phyloP scores from a whole-genome alignment of 2,113 vertebrate genomes.

The Labeo rohita region DNA sequence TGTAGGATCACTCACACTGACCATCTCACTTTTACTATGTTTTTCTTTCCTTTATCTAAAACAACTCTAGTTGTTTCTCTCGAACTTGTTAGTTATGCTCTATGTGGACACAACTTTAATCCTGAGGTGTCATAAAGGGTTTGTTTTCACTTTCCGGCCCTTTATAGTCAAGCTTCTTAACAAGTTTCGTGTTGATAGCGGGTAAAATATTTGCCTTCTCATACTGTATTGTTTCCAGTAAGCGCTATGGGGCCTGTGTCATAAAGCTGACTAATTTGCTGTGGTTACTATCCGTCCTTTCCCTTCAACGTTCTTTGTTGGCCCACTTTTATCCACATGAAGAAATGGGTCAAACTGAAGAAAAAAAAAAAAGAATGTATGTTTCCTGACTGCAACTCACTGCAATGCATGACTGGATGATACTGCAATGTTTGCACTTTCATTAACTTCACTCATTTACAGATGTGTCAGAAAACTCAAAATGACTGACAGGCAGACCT shows the following conservation, averaged over 20 bases:
- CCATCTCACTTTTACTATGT: conserved; percentile 9
- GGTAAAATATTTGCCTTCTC: conserved; percentile 4
- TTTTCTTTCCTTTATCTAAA: conserved; percentile 13
- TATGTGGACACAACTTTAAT: neutral
- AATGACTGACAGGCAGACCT: neutral
- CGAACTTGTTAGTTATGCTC: neutral
- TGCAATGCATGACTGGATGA: neutral
- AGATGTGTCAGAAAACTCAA: neutral
- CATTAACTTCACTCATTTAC: neutral
- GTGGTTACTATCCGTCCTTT: neutral
- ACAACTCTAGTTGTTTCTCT: neutral
- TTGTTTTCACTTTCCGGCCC: conserved; percentile 5
- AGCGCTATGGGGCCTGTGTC: neutral
- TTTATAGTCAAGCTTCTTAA: neutral
- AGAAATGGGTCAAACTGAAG: conserved; percentile 24
- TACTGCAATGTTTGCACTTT: neutral
- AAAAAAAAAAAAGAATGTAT: neutral
- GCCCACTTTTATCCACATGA: conserved; percentile 2
- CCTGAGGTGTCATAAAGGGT: neutral
- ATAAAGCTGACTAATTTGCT: conserved; percentile 36
- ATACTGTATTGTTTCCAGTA: conserved; percentile 31
- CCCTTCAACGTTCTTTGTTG: neutral
- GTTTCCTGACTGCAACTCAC: neutral
- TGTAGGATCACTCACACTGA: neutral
- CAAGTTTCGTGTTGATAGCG: conserved; percentile 13